Evolutionary conservation across 1,140 invertebrate genomes (phyloP).

Genomic region (Maconellicoccus hirsutus): DNA sequence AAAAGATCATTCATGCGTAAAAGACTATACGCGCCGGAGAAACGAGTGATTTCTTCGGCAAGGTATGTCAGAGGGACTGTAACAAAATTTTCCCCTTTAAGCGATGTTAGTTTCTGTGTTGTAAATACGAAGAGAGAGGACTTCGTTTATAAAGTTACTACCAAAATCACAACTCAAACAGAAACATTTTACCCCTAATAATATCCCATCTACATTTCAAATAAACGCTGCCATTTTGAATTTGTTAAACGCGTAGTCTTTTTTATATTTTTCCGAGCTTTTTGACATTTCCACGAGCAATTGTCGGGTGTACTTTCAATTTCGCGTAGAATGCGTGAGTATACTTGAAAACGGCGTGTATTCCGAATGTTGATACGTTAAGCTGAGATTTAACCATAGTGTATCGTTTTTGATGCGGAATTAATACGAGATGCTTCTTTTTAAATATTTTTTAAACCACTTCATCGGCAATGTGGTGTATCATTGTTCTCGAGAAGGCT

Average conservation of each 20-base stretch:
- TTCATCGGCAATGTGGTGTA: no score
- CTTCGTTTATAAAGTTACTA: slow-evolving; percentile 19
- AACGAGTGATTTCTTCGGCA: slow-evolving; percentile 13
- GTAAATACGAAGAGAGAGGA: slow-evolving; percentile 7
- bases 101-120: slow-evolving; percentile 3
- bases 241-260: background rate
- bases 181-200: slow-evolving; percentile 21
- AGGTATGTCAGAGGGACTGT: background rate
- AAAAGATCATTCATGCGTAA: slow-evolving; percentile 21
- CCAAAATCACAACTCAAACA: slow-evolving; percentile 21
- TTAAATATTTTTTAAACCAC: no score
- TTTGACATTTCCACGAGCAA: background rate
- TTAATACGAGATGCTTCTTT: no score
- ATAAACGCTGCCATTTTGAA: slow-evolving; percentile 20
- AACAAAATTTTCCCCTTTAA: slow-evolving; percentile 19
- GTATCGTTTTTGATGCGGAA: no score
- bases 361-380: no score
- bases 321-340: no score
- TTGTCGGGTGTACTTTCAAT: no score
- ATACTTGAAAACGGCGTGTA: no score
- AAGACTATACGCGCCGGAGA: slow-evolving; percentile 6
- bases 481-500: no score
- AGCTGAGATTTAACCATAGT: no score
- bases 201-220: slow-evolving; percentile 20
- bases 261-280: background rate